Evolutionary conservation across 2,888 invertebrate genomes (phyloP).

Genomic region (Meloe dianella): DNA sequence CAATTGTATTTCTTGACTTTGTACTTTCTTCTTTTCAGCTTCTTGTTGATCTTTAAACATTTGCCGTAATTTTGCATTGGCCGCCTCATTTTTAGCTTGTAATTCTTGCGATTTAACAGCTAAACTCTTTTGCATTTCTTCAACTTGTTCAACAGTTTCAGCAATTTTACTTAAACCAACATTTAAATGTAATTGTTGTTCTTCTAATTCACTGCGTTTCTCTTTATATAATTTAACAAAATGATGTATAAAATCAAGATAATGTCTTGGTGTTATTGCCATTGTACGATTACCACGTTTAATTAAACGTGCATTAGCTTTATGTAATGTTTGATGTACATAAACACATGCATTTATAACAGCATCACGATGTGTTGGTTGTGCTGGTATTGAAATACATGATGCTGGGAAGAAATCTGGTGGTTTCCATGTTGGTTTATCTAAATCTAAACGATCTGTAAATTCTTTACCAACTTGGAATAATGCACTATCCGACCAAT

Average conservation of each 20-base stretch:
- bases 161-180: slow-evolving; percentile 98
- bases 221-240: slow-evolving; percentile 98
- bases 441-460: slow-evolving; percentile 93
- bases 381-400: slow-evolving; percentile 74
- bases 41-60: slow-evolving; percentile 99
- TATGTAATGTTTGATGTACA: slow-evolving; percentile 96
- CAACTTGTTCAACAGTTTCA: slow-evolving; percentile 99
- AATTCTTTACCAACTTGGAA: slow-evolving; percentile 97
- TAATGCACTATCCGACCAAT: slow-evolving; percentile 96
- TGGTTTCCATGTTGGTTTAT: slow-evolving; percentile 81
- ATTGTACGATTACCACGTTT: slow-evolving; percentile 94
- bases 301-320: slow-evolving; percentile 87
- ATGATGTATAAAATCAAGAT: slow-evolving; percentile 98
- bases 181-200: slow-evolving; percentile 97
- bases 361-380: slow-evolving; percentile 88
- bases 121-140: slow-evolving; percentile 98
- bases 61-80: slow-evolving; percentile 98
- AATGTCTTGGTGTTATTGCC: slow-evolving; percentile 97
- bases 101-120: slow-evolving; percentile 94
- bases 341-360: slow-evolving; percentile 99
- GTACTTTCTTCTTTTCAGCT: slow-evolving; percentile 98
- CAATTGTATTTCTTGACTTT: slow-evolving; percentile 93
- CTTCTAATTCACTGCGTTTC: slow-evolving; percentile 97
- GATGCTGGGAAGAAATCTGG: slow-evolving; percentile 92
- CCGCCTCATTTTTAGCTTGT: slow-evolving; percentile 98